Evolutionary conservation across 2,797 vertebrate genomes (phyloP).

Genomic region (Emydoidea blandingii): DNA sequence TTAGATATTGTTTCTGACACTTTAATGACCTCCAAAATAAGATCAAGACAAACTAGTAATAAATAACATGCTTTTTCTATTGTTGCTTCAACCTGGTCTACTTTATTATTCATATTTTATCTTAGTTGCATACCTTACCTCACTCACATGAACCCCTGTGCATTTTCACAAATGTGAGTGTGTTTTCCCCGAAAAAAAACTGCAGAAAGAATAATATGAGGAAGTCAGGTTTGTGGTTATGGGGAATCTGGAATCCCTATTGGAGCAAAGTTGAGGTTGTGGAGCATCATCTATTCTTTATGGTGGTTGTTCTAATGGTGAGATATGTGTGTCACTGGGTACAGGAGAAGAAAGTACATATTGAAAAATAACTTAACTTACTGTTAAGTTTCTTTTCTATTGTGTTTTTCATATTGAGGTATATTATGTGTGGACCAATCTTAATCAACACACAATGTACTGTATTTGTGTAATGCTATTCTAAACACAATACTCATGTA

Average conservation of each 20-base stretch:
- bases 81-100: background rate
- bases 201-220: background rate
- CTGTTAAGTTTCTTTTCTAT: background rate
- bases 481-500: background rate
- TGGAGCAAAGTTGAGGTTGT: fast-evolving
- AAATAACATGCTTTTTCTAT: background rate
- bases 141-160: background rate
- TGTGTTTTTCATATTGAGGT: background rate
- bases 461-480: background rate
- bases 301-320: background rate
- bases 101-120: background rate
- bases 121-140: background rate
- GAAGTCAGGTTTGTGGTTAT: background rate
- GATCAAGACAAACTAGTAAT: background rate
- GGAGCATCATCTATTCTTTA: background rate
- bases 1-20: background rate
- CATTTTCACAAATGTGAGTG: background rate
- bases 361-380: background rate
- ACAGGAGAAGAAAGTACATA: background rate
- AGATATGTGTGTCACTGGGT: background rate
- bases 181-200: background rate
- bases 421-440: background rate
- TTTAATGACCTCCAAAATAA: background rate
- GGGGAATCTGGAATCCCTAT: background rate
- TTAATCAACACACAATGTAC: background rate